Evolutionary conservation across 2,113 vertebrate genomes (phyloP).

Genomic region (Oreochromis niloticus): DNA sequence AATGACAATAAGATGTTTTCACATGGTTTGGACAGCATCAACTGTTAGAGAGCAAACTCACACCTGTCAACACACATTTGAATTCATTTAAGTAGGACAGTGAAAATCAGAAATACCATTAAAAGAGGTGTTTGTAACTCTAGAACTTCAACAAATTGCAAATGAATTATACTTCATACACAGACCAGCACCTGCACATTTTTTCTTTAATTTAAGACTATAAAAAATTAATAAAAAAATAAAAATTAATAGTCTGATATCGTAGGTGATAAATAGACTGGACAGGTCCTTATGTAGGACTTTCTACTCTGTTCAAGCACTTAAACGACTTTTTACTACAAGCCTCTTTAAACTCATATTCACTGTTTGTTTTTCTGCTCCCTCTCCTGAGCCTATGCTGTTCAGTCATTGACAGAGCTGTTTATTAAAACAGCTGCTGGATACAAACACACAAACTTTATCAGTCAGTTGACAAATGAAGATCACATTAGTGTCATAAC

Average conservation of each 20-base stretch:
- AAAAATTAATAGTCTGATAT: neutral
- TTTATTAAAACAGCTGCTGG: neutral
- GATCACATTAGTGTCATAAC: neutral
- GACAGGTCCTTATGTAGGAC: neutral
- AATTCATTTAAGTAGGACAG: rapidly evolving
- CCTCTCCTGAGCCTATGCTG: neutral
- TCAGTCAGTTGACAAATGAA: neutral
- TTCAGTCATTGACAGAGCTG: neutral
- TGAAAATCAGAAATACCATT: neutral
- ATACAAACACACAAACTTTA: neutral
- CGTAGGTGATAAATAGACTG: neutral
- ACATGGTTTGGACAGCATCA: neutral
- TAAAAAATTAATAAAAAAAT: neutral
- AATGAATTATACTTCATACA: neutral
- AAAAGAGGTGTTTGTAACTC: neutral
- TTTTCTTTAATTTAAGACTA: neutral
- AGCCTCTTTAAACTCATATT: neutral
- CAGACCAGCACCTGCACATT: neutral
- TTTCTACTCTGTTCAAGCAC: neutral
- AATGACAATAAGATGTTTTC: neutral
- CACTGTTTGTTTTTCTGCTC: neutral
- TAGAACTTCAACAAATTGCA: rapidly evolving
- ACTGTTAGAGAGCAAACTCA: neutral
- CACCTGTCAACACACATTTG: neutral
- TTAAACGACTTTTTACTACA: rapidly evolving